Conservation (phyloP, 2,888 invertebrate species). For the Cinara cedri region DNA sequence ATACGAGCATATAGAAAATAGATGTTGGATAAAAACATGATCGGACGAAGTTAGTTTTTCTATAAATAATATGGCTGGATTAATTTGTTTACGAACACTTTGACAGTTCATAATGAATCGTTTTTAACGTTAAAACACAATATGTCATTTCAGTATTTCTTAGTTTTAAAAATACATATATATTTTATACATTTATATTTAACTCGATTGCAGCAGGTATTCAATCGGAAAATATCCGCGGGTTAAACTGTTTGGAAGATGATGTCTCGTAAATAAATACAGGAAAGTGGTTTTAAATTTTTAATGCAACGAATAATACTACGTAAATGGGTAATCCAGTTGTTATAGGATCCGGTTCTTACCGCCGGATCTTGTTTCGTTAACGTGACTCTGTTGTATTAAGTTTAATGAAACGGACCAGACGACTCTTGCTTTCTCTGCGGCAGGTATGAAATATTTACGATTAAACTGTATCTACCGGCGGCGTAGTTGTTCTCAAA, state of each 20-base stretch:
- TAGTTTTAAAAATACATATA: background rate
- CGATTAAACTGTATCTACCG: slow-evolving; percentile 15
- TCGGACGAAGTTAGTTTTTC: too few relatives aligned
- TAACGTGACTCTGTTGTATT: slow-evolving; percentile 46
- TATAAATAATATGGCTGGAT: too few relatives aligned
- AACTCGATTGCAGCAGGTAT: background rate
- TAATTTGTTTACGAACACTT: too few relatives aligned
- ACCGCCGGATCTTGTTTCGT: slow-evolving; percentile 41
- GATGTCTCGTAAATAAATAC: slow-evolving; percentile 13
- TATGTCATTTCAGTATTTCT: background rate
- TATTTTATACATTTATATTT: background rate
- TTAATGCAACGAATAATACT: slow-evolving; percentile 36
- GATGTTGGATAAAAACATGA: too few relatives aligned
- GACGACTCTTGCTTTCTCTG: slow-evolving; percentile 51
- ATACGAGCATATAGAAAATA: too few relatives aligned
- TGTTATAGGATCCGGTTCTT: slow-evolving; percentile 45
- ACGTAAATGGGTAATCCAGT: slow-evolving; percentile 26
- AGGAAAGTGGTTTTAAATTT: slow-evolving; percentile 41
- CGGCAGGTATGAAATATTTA: slow-evolving; percentile 22
- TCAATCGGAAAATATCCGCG: too few relatives aligned
- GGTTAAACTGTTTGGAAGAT: slow-evolving; percentile 12
- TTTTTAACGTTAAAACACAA: background rate
- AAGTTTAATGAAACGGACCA: slow-evolving; percentile 34
- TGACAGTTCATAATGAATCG: too few relatives aligned
- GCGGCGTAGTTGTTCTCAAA: slow-evolving; percentile 30